Percentiles rank a stretch among this genome's conserved stretches.
Conservation (phyloP, 2,113 vertebrate species). For the Oenanthe melanoleuca region DNA sequence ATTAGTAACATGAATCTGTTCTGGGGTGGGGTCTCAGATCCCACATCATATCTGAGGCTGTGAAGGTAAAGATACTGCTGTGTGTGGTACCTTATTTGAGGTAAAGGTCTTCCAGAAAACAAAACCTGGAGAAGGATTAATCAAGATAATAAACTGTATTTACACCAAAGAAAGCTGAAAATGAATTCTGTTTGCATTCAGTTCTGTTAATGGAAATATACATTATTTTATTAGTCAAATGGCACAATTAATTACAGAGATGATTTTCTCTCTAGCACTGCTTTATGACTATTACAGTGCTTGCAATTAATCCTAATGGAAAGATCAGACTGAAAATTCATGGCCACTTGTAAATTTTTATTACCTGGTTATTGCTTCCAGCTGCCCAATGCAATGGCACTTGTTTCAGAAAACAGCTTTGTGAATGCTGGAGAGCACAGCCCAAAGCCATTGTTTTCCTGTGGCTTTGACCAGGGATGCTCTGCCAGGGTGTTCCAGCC, state of each 20-base stretch:
- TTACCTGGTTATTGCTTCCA: background rate
- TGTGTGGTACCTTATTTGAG: background rate
- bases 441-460: rapidly evolving
- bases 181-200: background rate
- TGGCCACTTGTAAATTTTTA: constrained; percentile 5
- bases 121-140: background rate
- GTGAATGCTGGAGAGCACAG: background rate
- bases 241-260: constrained; percentile 21
- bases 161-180: constrained; percentile 12
- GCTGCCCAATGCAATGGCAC: background rate
- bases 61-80: background rate
- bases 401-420: background rate
- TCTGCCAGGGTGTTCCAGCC: background rate
- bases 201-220: background rate
- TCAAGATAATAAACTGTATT: background rate
- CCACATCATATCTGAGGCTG: background rate
- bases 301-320: constrained; percentile 27
- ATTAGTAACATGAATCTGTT: rapidly evolving
- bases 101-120: background rate
- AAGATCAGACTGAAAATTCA: constrained; percentile 25
- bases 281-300: background rate
- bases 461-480: rapidly evolving
- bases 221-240: constrained; percentile 20
- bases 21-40: background rate
- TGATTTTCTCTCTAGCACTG: background rate